Base-by-base conservation (phyloP, 2,113 vertebrate species). In the Phylloscopus trochilus region DNA sequence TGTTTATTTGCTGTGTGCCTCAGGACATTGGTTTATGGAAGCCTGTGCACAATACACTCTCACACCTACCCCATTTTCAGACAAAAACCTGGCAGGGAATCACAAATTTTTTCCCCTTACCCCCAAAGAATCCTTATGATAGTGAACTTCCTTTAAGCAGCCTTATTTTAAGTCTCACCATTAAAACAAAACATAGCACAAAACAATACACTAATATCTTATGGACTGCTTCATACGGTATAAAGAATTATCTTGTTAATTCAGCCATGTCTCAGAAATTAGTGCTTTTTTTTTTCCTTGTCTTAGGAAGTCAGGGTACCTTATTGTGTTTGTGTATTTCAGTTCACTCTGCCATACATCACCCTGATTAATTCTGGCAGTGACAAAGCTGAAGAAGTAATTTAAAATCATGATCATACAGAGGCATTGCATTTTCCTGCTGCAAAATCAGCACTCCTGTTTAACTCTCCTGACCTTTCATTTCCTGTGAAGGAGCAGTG, bases 331-430 rank as follows among this genome's bases (percentile, higher is more conserved):
- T 47, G 16, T 49, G 26, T 35, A 60, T 75, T 91, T 87, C 63
- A 66, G 39, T 85, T 90, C 51, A 73, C 37, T 93, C 62, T 82
- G 87, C 28, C 49, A 49, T 58, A 64, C 35, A 19, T 67, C 51
- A 87, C 21, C 67, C 18, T 73, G 70, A 92, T 66, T 72, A 51
- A 93, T 80, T 96, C 35, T 80, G 84, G 78, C 74, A 93, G 78
- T 63, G 81, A 70, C 64, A 85, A 92, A 87, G 66, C 27, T 74
- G 68, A 33, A 93, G 74, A 89, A 87, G 51, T 92, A 81, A 92
- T 72, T 92, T 72, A 46, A 87, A 92, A 70, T 82, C 22, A 75
- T 12, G 19, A 89, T 89, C 83, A 68, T 18, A 68, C 1, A 2
- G 89, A 92, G 81, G 26, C 35, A 55, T 19, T 72, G 47, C 67